A percentile compares a stretch with the other conserved stretches of the same genome.
These are phyloP conservation scores for Rhaphigaster nebulosa DNA, from an alignment of 2,888 invertebrate genomes.

Conservation along the genomic window DNA sequence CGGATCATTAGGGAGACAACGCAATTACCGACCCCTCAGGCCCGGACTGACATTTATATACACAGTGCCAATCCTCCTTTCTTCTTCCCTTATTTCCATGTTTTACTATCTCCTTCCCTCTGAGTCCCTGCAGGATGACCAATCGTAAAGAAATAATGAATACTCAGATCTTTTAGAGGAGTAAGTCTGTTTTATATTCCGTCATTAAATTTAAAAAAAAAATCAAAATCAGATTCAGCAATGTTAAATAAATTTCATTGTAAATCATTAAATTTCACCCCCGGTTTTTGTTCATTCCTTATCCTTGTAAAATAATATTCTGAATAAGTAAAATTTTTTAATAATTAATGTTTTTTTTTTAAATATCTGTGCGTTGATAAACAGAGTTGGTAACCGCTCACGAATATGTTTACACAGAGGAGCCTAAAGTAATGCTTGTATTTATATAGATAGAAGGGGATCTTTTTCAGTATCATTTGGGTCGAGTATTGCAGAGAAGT, in stretches of 20 bases:
- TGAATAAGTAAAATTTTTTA: no score
- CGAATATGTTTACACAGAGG: no score
- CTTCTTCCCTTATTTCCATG: conserved; percentile 30
- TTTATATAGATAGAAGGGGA: no score
- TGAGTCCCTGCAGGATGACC: neutral
- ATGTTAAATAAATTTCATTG: neutral
- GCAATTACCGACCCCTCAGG: conserved; percentile 51
- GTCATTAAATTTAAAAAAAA: neutral
- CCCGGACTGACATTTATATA: conserved; percentile 6
- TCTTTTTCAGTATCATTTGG: no score
- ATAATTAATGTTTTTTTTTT: no score
- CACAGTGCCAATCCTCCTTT: conserved; percentile 32
- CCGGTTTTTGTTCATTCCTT: no score
- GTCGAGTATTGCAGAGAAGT: no score
- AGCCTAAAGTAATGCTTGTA: no score
- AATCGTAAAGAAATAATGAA: neutral
- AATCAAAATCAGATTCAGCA: neutral
- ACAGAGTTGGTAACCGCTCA: no score
- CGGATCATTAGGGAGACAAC: conserved; percentile 59
- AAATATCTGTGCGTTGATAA: no score
- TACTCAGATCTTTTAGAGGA: neutral
- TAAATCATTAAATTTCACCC: no score
- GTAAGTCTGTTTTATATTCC: neutral
- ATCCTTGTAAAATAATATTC: no score
- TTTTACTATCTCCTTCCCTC: neutral